Percentiles rank a stretch among this genome's conserved stretches.
These are phyloP conservation scores for Colinus virginianus DNA, from an alignment of 2,113 vertebrate species.

Conservation along the genomic window DNA sequence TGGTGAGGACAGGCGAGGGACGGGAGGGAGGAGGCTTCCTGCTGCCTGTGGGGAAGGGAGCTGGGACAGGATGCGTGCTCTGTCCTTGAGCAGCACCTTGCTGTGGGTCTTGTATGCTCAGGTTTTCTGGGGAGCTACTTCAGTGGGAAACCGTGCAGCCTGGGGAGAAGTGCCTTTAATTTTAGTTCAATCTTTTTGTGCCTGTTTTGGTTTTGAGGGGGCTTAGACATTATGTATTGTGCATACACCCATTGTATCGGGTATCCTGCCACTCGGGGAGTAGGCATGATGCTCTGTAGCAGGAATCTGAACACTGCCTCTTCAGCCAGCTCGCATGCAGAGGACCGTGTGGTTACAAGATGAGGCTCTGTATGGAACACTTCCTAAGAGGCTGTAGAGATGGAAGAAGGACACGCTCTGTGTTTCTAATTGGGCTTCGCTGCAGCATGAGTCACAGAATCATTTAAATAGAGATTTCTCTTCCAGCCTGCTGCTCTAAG, in stretches of 20 bases:
- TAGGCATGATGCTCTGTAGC: background rate
- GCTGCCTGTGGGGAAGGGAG: background rate
- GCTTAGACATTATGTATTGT: background rate
- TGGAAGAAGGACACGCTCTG: background rate
- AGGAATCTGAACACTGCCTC: background rate
- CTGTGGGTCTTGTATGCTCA: background rate
- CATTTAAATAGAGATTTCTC: constrained; percentile 1
- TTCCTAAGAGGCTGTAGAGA: background rate
- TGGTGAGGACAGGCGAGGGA: constrained; percentile 12
- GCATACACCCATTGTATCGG: background rate
- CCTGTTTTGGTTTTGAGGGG: background rate
- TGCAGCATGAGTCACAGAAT: constrained; percentile 3
- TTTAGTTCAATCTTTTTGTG: background rate
- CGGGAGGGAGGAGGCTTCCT: background rate
- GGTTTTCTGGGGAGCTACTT: background rate
- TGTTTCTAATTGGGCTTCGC: background rate
- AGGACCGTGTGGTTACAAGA: background rate
- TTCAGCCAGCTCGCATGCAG: background rate
- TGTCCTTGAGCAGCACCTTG: background rate
- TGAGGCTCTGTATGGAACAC: background rate
- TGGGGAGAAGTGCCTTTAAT: background rate
- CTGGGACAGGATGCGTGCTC: background rate
- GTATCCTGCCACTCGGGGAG: background rate
- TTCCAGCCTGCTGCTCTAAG: constrained; percentile 9
- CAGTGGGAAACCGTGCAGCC: background rate